A percentile compares a stretch with the other conserved stretches of the same genome.
Evolutionary conservation across 2,888 invertebrate species (phyloP).

Genomic region (Eilema caniola): DNA sequence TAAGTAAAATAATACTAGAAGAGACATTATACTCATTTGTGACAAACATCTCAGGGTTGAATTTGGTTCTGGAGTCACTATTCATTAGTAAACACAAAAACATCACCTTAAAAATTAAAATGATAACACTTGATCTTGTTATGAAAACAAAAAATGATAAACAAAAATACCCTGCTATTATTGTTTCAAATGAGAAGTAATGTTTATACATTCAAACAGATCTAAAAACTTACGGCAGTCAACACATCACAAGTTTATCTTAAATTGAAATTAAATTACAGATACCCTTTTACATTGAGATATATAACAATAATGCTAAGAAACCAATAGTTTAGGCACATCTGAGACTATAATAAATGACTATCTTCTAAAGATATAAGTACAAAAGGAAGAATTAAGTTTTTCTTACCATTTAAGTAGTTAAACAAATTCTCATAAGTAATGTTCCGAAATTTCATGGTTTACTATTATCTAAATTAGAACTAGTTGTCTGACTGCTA

Average conservation of each 20-base stretch:
- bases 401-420: constrained; percentile 69
- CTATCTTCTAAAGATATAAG: constrained; percentile 75
- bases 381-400: constrained; percentile 82
- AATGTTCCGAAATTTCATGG: constrained; percentile 64
- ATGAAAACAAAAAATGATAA: constrained; percentile 9
- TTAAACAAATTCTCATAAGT: constrained; percentile 56
- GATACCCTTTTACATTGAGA: constrained; percentile 55
- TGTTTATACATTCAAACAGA: constrained; percentile 49
- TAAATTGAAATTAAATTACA: constrained; percentile 51
- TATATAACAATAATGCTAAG: constrained; percentile 70
- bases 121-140: constrained; percentile 7
- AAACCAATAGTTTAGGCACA: constrained; percentile 82
- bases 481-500: constrained; percentile 65
- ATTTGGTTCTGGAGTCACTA: neutral
- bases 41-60: constrained; percentile 31
- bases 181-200: constrained; percentile 45
- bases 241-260: constrained; percentile 49
- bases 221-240: constrained; percentile 49
- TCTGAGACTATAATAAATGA: constrained; percentile 75
- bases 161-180: constrained; percentile 15
- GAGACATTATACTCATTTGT: constrained; percentile 41
- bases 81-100: constrained; percentile 9
- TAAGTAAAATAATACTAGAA: constrained; percentile 52
- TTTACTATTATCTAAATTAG: constrained; percentile 70
- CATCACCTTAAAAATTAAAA: constrained; percentile 1